Base-by-base conservation (phyloP, 2,888 invertebrate species). In the Arge pagana region DNA sequence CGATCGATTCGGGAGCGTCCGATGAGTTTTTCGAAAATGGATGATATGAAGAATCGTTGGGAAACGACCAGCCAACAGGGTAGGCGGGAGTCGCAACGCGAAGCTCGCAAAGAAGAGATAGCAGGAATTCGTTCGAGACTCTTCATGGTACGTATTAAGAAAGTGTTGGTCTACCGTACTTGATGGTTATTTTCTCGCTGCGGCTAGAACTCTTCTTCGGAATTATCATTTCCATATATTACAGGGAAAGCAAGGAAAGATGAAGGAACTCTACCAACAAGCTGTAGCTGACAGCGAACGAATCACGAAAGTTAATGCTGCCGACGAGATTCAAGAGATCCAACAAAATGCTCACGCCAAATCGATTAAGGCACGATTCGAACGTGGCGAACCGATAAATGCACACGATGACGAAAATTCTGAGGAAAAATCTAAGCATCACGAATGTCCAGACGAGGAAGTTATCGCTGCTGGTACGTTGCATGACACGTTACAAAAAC, bases 231-330 rank as follows among this genome's bases (percentile, higher is more conserved):
- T n/a, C n/a, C 15, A 42, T 3, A 26, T 26, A 3, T 79, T 79
- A 11, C 77, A 89, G 88, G 93, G 93, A 8, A 93, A 93, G 72
- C 93, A 93, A 78, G 91, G 87, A 0, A 91, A 91, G 69, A 89
- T 94, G 78, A 94, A 93, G 72, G 93, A 93, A 70, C 86, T 91
- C 83, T 94, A 94, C 72, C 93, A 94, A 69, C 92, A 93, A 68
- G 93, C 93, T 0, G 90, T 93, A 0, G 85, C 86, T 63, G 90
- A 90, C 65, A 89, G 88, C 54, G 90, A 89, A 72, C 83, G 85
- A 21, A 62, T 76, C 48, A 73, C 73, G 31, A 76, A 76, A 65
- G 73, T 71, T 56, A 76, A 75, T 55, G 71, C 75, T 3, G 70
- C 68, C 4, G 76, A 76, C 37, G 76, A 76, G 59, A 71, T 76